Evolutionary conservation across 2,888 invertebrate species (phyloP).

Genomic region (Noctua janthe): DNA sequence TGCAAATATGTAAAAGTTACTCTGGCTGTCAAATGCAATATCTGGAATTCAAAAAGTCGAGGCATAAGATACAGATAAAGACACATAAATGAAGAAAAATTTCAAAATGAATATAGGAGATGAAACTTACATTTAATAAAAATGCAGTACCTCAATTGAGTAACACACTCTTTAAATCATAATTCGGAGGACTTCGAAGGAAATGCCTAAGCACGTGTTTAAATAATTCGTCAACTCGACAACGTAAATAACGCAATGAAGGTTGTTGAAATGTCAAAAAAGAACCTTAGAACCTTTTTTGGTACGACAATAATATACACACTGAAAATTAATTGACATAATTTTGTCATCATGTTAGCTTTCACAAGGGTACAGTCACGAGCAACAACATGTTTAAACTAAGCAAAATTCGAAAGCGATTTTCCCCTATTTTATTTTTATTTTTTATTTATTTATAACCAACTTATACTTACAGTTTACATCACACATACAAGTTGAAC

Average conservation of each 20-base stretch:
- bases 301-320: background rate
- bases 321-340: no score
- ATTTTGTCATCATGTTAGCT: background rate
- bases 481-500: no score
- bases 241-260: background rate
- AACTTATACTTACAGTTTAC: no score
- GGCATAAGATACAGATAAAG: no score
- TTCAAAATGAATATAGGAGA: background rate
- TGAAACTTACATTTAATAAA: background rate
- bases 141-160: background rate
- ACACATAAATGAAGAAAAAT: background rate
- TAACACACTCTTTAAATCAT: background rate
- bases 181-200: no score
- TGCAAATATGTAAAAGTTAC: background rate
- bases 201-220: background rate
- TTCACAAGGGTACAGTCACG: background rate
- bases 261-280: background rate
- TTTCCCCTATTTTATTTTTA: background rate
- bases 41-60: background rate
- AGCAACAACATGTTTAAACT: background rate
- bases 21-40: background rate
- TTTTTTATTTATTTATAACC: no score
- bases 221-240: background rate
- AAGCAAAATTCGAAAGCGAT: background rate
- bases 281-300: background rate